Base-by-base conservation (phyloP, 1,140 invertebrate genomes). In the Pseudomyrmex sp. region DNA sequence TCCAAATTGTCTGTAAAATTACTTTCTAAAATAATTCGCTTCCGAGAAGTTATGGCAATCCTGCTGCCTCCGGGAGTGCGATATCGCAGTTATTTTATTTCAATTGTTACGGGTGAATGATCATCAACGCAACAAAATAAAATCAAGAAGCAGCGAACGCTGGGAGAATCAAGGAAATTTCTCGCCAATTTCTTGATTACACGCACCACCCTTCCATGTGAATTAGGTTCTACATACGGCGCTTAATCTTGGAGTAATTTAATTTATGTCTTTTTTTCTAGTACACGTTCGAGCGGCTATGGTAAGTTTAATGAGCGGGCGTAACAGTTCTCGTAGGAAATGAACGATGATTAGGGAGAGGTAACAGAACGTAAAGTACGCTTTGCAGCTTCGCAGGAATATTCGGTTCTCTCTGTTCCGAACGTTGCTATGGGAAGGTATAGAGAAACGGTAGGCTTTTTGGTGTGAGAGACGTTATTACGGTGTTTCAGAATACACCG, bases 241-340 rank as follows among this genome's bases (percentile, higher is more conserved):
- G 26, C 44, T 59, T 58, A 66, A 87, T 87, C 20, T 68, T 20
- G 69, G 58, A 66, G 87, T 87, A 88, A 88, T 88, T 87, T 88
- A 87, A 88, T 88, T 88, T 88, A 87, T 74, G 85, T 88, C 82
- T 87, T 88, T 35, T 35, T 35, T 87, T 83, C 85, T 59, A 83
- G 85, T 74, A 54, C 68, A 59, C 68, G 85, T 79, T 77, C 82
- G 61, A 59, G 15, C 12, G 62, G 48, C 72, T 66, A 23, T 58
- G 54, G 46, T 35, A n/a, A 54, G 63, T 76, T 80, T 88, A 88
- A 88, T 84, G 84, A 88, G 87, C 82, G 86, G 86, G 85, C 82
- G 82, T 88, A 88, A 74, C 82, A 70, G 52, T 73, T 77, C 59
- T 85, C 77, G 68, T 76, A 87, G 87, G 85, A 88, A 88, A 88